Conservation (phyloP, 2,797 vertebrate genomes). For the Miichthys miiuy region DNA sequence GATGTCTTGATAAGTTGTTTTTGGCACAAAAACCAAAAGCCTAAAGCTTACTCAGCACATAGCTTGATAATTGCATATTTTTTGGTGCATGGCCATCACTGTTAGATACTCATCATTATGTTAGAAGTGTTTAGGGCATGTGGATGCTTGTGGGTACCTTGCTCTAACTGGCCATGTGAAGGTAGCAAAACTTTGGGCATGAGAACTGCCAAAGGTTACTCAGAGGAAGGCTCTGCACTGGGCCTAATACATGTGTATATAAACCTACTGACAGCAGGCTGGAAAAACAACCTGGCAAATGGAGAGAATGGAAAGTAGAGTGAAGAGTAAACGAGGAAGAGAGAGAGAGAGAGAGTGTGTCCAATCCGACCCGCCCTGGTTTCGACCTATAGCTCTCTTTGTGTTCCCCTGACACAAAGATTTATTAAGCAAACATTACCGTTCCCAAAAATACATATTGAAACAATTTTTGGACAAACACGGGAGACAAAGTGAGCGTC, state of each 20-base stretch:
- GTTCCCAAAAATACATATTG: constrained; percentile 88
- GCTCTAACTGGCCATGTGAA: constrained; percentile 11
- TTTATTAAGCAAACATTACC: constrained; percentile 86
- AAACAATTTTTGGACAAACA: constrained; percentile 86
- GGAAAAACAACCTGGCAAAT: constrained; percentile 76
- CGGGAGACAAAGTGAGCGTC: constrained; percentile 79
- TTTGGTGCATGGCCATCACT: not conserved
- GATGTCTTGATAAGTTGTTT: constrained; percentile 33
- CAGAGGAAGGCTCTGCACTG: constrained; percentile 42
- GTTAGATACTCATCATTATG: constrained; percentile 6
- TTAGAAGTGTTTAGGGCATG: constrained; percentile 15
- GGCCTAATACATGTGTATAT: constrained; percentile 63
- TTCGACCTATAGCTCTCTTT: constrained; percentile 79
- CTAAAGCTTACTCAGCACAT: constrained; percentile 19
- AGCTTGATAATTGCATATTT: constrained; percentile 22
- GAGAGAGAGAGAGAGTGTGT: constrained; percentile 45
- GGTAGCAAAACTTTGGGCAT: constrained; percentile 3
- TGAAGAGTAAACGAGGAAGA: constrained; percentile 52
- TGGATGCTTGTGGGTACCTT: constrained; percentile 16
- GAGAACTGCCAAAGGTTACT: constrained; percentile 48
- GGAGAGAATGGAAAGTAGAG: constrained; percentile 71
- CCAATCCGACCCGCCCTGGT: constrained; percentile 74
- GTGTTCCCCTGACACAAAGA: constrained; percentile 84
- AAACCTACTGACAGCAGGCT: constrained; percentile 72
- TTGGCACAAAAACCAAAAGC: constrained; percentile 14